Evolutionary conservation across 2,797 vertebrate genomes (phyloP).

Genomic region (Champsocephalus gunnari): DNA sequence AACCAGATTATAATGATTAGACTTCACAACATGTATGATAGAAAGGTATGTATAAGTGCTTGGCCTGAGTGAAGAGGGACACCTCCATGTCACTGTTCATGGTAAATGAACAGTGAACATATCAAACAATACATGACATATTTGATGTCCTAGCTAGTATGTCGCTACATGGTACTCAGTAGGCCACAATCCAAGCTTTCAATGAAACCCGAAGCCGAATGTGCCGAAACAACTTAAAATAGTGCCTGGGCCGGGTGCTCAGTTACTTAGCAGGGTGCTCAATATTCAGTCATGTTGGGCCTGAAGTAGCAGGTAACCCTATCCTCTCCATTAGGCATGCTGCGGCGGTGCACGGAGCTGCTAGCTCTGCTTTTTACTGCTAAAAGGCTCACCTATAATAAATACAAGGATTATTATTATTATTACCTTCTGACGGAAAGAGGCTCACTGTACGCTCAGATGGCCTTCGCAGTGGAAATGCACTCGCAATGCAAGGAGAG

Average conservation of each 20-base stretch:
- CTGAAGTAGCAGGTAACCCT: slow-evolving; percentile 84
- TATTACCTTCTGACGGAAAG: slow-evolving; percentile 59
- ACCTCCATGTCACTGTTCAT: not conserved
- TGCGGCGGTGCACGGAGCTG: slow-evolving; percentile 71
- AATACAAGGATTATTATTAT: too few species aligned
- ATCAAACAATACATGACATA: not conserved
- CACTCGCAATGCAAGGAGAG: slow-evolving; percentile 73
- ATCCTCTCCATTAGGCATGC: slow-evolving; percentile 83
- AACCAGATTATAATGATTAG: not conserved
- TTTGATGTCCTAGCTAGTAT: not conserved
- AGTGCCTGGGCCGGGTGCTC: slow-evolving; percentile 64
- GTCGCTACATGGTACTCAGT: slow-evolving; percentile 11
- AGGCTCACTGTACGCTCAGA: slow-evolving; percentile 80
- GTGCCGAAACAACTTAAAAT: slow-evolving; percentile 79
- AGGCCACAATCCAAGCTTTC: slow-evolving; percentile 38
- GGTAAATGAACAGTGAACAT: not conserved
- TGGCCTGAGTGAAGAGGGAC: not conserved
- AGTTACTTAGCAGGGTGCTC: slow-evolving; percentile 84
- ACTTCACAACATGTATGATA: slow-evolving; percentile 24
- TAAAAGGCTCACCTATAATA: slow-evolving; percentile 73
- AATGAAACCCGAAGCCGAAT: slow-evolving; percentile 62
- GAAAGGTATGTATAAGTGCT: slow-evolving; percentile 7
- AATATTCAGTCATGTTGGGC: slow-evolving; percentile 79
- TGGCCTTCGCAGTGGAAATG: slow-evolving; percentile 77
- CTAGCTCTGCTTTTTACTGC: slow-evolving; percentile 76